Evolutionary conservation across 2,888 invertebrate genomes (phyloP), one percentile per base, ranked within the genome.

Genomic region (Hesperia comma): DNA sequence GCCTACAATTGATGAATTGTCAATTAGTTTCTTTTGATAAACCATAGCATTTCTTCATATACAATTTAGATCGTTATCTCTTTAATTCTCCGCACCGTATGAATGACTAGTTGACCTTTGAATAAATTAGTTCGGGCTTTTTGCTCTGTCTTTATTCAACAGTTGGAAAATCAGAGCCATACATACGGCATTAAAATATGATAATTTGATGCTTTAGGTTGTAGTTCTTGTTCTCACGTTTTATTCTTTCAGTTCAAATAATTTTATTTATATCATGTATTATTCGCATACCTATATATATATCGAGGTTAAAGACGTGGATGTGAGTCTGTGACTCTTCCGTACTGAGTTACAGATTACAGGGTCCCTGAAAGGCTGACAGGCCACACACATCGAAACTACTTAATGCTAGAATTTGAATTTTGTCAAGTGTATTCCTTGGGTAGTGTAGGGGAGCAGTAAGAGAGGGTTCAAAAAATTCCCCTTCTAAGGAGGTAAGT

Each of bases 1-100:
- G 61, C 67, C 40, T 61, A 40, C 54, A 60, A 58, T 66, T 61
- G 46, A 61, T 67, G 55, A 67, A 46, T 54, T 61, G 66, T 66
- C 66, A 66, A 61, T 66, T 55, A 61, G 46, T 61, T 60, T 66
- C 61, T 60, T 66, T 53, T 60, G 55, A 67, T 61, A 21, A 33
- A 67, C 46, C 7, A 60, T 46, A 64, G 37, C 15, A 61, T 49
- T 61, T 61, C 61, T 67, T 61, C 53, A 64, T 61, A 14, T 32
- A 54, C 32, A 58, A 66, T 66, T 66, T 60, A 60, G 60, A 63
- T 40, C 49, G 33, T 66, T 54, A 60, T 66, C 41, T 64, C 32
- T 60, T 46, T 37, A 54, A 54, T 53, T 54, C 54, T 41, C 19
- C 19, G 21, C n/a, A 5, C 19, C 19, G 21, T 19, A 5, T 54